A percentile compares a stretch with the other conserved stretches of the same genome.
Conservation (phyloP, 2,797 vertebrate species). For the Argentina silus region DNA sequence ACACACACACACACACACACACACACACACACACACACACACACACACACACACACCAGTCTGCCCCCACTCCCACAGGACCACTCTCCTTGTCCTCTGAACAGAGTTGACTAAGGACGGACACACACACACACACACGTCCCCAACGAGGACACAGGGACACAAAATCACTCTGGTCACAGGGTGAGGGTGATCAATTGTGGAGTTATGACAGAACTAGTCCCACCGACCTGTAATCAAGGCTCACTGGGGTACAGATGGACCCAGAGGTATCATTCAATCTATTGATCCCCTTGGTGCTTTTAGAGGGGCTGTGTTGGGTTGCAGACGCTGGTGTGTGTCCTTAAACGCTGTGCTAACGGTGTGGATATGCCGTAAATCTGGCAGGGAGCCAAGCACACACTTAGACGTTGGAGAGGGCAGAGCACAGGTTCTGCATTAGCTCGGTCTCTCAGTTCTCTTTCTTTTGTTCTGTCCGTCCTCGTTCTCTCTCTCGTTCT, state of each 20-base stretch:
- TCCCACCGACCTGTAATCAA: not conserved
- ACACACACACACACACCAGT: conserved; percentile 20
- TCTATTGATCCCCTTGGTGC: conserved; percentile 25
- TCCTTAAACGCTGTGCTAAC: conserved; percentile 10
- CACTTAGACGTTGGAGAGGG: not conserved
- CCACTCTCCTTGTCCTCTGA: not conserved
- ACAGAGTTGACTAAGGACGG: conserved; percentile 12
- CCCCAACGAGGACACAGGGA: not conserved
- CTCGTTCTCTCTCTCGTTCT: not conserved
- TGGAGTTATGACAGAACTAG: conserved; percentile 31
- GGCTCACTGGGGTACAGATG: conserved; percentile 24
- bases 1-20: no score
- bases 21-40: no score
- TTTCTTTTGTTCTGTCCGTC: not conserved
- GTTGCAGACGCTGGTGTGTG: not conserved
- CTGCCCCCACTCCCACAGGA: conserved; percentile 20
- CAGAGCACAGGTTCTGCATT: not conserved
- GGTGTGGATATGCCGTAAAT: not conserved
- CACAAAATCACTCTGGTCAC: not conserved
- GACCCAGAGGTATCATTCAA: not conserved
- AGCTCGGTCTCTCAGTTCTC: not conserved
- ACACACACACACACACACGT: conserved; percentile 7
- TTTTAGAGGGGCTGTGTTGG: conserved; percentile 7
- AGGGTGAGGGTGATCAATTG: conserved; percentile 6
- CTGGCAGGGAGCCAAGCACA: conserved; percentile 8